Conservation (phyloP, 2,113 vertebrate genomes). For the Struthidea cinerea region DNA sequence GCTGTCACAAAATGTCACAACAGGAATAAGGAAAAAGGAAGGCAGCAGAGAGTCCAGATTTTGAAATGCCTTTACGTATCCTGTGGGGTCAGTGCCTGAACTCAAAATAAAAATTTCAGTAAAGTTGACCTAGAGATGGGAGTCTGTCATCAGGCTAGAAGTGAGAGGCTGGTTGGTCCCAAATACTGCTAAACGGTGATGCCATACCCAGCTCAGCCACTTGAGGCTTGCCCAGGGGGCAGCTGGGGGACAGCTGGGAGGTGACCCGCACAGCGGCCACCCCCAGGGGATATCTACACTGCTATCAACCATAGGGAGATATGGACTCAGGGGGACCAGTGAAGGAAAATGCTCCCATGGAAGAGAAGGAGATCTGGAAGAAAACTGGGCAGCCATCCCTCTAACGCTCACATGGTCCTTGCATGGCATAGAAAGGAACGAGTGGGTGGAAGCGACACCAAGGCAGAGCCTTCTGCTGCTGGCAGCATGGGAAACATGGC, state of each 20-base stretch:
- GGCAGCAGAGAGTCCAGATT: not conserved
- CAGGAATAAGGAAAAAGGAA: not conserved
- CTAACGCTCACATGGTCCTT: not conserved
- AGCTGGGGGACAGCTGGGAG: accelerated
- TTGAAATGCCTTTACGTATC: not conserved
- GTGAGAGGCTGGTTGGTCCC: not conserved
- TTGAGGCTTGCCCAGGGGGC: not conserved
- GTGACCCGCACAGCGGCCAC: accelerated
- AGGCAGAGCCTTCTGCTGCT: not conserved
- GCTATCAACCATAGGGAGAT: accelerated
- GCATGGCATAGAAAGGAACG: accelerated
- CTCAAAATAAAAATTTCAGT: not conserved
- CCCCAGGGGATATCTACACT: accelerated
- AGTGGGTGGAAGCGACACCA: accelerated
- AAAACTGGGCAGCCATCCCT: not conserved
- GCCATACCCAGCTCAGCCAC: not conserved
- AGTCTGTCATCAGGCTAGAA: not conserved
- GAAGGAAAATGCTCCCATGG: not conserved
- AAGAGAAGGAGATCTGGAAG: not conserved
- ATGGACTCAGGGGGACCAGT: accelerated
- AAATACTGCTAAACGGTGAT: not conserved
- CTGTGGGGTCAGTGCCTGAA: not conserved
- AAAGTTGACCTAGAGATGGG: not conserved
- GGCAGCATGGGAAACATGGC: not conserved
- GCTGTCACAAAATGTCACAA: not conserved